phyloP scores from a whole-genome alignment of 2,113 vertebrate genomes.

The Mus spicilegus region DNA sequence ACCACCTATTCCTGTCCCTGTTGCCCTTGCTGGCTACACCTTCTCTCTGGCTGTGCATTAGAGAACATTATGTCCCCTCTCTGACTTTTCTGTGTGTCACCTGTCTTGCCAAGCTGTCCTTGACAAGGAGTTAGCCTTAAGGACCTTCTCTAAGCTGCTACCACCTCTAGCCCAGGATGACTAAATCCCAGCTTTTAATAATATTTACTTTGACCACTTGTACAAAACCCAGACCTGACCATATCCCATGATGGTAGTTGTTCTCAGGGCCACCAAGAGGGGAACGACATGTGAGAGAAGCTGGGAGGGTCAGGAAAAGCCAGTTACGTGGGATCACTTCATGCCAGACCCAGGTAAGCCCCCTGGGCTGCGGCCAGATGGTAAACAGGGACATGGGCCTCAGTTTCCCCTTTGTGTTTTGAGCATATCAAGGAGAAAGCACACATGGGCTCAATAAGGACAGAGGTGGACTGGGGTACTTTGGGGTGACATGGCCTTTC shows the following conservation, averaged over 20 bases:
- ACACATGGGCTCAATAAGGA: not conserved
- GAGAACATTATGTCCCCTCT: not conserved
- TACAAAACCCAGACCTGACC: not conserved
- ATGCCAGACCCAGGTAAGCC: not conserved
- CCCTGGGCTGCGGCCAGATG: not conserved
- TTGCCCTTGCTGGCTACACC: fast-evolving
- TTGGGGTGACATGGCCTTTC: not conserved
- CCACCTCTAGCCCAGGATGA: not conserved
- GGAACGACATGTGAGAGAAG: fast-evolving
- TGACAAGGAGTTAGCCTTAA: not conserved
- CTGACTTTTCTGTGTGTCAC: not conserved
- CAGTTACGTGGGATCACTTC: no score
- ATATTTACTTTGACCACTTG: not conserved
- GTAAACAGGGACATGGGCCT: not conserved
- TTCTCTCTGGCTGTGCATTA: no score
- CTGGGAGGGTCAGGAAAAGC: not conserved
- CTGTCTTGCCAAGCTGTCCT: not conserved
- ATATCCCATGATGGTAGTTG: not conserved
- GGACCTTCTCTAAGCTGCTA: not conserved
- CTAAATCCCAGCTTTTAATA: not conserved
- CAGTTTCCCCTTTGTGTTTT: not conserved
- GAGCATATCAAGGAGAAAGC: not conserved
- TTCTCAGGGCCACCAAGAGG: not conserved
- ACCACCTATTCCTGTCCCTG: fast-evolving
- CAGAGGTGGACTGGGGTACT: not conserved